A percentile compares a stretch with the other conserved stretches of the same genome.
phyloP scores from a whole-genome alignment of 2,888 invertebrate genomes.

The Strigamia transsilvanica region DNA sequence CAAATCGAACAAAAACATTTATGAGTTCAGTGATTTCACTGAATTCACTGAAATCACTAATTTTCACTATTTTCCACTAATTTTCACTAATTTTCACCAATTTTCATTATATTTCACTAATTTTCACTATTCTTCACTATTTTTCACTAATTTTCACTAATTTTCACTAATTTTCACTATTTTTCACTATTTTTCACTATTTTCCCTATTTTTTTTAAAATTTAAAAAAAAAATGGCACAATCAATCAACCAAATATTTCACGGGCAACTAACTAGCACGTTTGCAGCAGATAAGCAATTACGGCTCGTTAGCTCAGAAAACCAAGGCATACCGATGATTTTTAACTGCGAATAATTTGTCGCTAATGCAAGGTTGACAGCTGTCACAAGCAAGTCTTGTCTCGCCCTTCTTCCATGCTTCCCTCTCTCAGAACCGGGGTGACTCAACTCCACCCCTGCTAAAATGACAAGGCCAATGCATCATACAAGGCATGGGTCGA shows the following conservation, averaged over 20 bases:
- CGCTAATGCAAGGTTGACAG: conserved; percentile 48
- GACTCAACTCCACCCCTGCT: conserved; percentile 37
- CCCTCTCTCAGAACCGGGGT: not conserved
- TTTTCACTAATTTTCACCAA: no score
- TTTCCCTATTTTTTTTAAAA: not conserved
- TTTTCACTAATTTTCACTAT: no score
- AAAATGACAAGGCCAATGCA: conserved; percentile 42
- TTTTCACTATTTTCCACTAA: no score
- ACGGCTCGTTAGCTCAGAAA: not conserved
- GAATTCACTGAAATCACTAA: no score
- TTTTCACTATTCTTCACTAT: no score
- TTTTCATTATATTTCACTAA: no score
- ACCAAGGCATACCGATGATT: not conserved
- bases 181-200: not conserved
- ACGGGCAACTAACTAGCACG: not conserved
- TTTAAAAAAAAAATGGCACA: no score
- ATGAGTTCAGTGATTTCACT: no score
- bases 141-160: no score
- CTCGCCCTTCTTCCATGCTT: conserved; percentile 4
- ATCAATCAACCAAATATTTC: not conserved
- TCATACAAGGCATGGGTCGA: conserved; percentile 38
- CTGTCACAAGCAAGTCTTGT: conserved; percentile 35
- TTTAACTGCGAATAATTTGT: conserved; percentile 51
- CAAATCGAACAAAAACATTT: no score
- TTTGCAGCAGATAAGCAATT: not conserved